Evolutionary conservation across 2,888 invertebrate genomes (phyloP), one percentile per base, ranked within the genome.

Genomic region (Crocallis elinguaria): DNA sequence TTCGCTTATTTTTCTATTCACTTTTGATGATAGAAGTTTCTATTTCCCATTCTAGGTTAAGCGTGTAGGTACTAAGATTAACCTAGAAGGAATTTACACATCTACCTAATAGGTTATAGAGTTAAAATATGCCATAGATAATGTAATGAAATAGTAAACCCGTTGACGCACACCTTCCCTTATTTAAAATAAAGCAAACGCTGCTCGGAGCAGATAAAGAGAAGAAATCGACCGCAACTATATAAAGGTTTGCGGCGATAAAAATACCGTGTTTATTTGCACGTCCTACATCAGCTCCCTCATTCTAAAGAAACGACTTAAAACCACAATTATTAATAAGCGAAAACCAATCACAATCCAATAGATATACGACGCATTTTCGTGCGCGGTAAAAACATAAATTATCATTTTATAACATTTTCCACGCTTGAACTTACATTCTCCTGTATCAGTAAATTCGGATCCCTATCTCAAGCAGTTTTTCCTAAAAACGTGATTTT

Each of bases 181-280:
- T 88, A 85, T 83, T 84, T 78, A 78, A 83, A 86, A 88, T 90
- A 89, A 90, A 90, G 86, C 86, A 89, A 87, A 89, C 84, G 87
- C 85, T 86, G 84, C 86, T 82, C 82, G 73, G 80, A 74, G 79
- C 71, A 86, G 88, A 89, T 89, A 90, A 90, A 89, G 84, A 87
- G 88, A 81, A 84, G 86, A 90, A 89, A 91, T 89, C 90, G 86
- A 88, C 88, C 88, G 85, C 88, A 85, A 89, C 90, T 89, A 89
- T 89, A 90, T 90, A 90, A 90, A 91, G 90, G 91, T 90, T 90
- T 88, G 88, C 75, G 76, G 75, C 84, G 83, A 89, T 91, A 91
- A 91, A 91, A 90, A 91, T 91, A 88, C 86, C 79, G 85, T 89
- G 89, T 91, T 91, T 91, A 91, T 90, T 90, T 88, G 86, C 90